Evolutionary conservation across 2,888 invertebrate species (phyloP), one percentile per base, ranked within the genome.

Genomic region (Ormyrus pomaceus): DNA sequence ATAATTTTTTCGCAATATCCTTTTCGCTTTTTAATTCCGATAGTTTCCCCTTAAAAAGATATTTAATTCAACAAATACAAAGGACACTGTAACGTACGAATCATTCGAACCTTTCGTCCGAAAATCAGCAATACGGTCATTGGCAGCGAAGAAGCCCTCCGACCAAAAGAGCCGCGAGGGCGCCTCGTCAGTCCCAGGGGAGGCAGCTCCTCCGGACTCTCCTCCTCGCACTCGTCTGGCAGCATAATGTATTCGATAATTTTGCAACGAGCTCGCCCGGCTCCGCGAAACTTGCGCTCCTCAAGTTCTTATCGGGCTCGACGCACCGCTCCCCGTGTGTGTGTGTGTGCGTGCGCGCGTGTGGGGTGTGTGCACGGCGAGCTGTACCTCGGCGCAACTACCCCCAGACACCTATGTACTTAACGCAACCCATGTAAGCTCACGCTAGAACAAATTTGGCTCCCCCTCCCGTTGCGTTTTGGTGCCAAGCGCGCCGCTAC

Each of bases 341-440:
- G 66, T 66, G 13, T 59, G 59, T 45, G 10, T 51, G 13, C 10
- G 46, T 58, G 6, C 8, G 5, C 5, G 45, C 48, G 13, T 11
- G 48, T 7, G n/a, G 6, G 11, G 2, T 11, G 66, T 53, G 19
- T 8, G 48, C 8, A 48, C n/a, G n/a, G 53, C 45, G 53, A 13
- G 66, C 59, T 82, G 82, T 82, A 83, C 77, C 81, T 73, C 75
- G 80, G 75, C 87, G 86, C 55, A 68, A 34, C 7, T 45, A 64
- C 84, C 85, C 86, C 86, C 87, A 88, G 87, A 88, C 89, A 88
- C 88, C 88, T 89, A 88, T 90, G 89, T 90, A 89, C 89, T 90
- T 89, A 90, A 89, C 88, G 88, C 88, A 90, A 90, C 88, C 89
- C 89, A 86, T 90, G 90, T 90, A 90, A 90, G 88, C 90, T 90